Base-by-base conservation (phyloP, 2,888 invertebrate species). In the Empis livida region DNA sequence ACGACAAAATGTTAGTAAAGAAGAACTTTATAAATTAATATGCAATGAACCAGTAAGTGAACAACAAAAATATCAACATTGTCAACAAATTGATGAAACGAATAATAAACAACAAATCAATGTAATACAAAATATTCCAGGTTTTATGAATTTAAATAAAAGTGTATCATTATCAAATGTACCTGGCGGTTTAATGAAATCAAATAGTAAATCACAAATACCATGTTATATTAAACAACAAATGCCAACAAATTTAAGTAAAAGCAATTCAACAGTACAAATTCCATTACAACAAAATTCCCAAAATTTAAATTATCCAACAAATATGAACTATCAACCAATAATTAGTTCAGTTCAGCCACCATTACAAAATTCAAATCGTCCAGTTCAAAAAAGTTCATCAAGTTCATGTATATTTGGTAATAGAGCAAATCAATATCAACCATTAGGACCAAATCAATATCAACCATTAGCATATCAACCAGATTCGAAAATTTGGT, bases 1-100 rank as follows among this genome's bases (percentile, higher is more conserved):
- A 32, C 56, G 66, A 10, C 67, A 67, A 54, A 66, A 66, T 40
- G 61, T 66, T 8, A 67, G 68, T 44, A 65, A 67, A 48, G 70
- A 68, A 48, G 70, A 69, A 57, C 61, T 68, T 49, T 68, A 68
- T 50, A 67, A 66, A 45, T 54, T 68, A 20, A 68, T 67, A 20
- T 69, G 67, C 52, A 68, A 66, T 49, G 70, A 68, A 30, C 43
- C 52, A 16, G 43, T 53, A 2, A 3, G 6, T 9, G 16, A 32
- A 17, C 17, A 39, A 17, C 5, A 10, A 17, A 17, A 10, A 39
- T 13, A n/a, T 17, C 23, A n/a, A 38, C 10, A 46, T 41, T n/a
- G 13, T 60, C 32, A 47, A 51, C 14, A 65, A 61, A 42, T 59
- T 61, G 11, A 60, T 66, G 39, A 65, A 65, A 1, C 54, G 63